These are phyloP conservation scores for Drosophila insularis DNA, from an alignment of 1,140 invertebrate genomes.

Conservation along the genomic window DNA sequence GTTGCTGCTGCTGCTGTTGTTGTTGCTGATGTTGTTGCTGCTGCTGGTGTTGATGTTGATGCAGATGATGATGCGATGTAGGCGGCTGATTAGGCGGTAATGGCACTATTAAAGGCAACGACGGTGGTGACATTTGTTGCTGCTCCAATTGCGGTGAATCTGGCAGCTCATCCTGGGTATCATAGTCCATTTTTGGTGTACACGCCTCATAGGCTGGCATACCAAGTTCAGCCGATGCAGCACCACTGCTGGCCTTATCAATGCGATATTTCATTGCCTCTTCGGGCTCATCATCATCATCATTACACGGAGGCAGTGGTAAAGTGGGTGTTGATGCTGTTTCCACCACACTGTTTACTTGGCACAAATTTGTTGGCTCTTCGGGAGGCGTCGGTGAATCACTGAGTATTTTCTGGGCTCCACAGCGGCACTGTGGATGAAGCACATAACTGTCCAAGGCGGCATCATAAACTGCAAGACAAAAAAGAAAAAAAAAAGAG, in stretches of 20 bases:
- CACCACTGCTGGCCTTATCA: slow-evolving; percentile 60
- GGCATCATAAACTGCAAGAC: slow-evolving; percentile 61
- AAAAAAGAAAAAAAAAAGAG: not conserved
- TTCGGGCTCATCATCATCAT: slow-evolving; percentile 62
- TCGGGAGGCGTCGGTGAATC: slow-evolving; percentile 66
- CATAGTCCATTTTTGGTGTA: slow-evolving; percentile 69
- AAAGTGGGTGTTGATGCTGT: slow-evolving; percentile 35
- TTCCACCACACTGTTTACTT: slow-evolving; percentile 50
- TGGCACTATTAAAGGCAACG: slow-evolving; percentile 33
- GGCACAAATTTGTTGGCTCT: slow-evolving; percentile 68
- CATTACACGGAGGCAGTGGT: slow-evolving; percentile 30
- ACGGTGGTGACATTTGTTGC: slow-evolving; percentile 46
- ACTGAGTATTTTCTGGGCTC: slow-evolving; percentile 57
- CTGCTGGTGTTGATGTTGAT: slow-evolving; percentile 50
- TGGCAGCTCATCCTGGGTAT: slow-evolving; percentile 66
- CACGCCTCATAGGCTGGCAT: slow-evolving; percentile 65
- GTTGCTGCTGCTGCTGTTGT: slow-evolving; percentile 61
- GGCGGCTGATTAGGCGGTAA: slow-evolving; percentile 39
- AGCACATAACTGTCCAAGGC: slow-evolving; percentile 60
- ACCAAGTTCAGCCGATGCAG: slow-evolving; percentile 60
- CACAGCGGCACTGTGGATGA: slow-evolving; percentile 64
- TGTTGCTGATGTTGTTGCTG: slow-evolving; percentile 59
- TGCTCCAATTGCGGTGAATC: slow-evolving; percentile 65
- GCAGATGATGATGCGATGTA: slow-evolving; percentile 48
- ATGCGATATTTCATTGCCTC: slow-evolving; percentile 65